Base-by-base conservation (phyloP, 64 coral and sea anemone genomes). In the Montipora capricornis region DNA sequence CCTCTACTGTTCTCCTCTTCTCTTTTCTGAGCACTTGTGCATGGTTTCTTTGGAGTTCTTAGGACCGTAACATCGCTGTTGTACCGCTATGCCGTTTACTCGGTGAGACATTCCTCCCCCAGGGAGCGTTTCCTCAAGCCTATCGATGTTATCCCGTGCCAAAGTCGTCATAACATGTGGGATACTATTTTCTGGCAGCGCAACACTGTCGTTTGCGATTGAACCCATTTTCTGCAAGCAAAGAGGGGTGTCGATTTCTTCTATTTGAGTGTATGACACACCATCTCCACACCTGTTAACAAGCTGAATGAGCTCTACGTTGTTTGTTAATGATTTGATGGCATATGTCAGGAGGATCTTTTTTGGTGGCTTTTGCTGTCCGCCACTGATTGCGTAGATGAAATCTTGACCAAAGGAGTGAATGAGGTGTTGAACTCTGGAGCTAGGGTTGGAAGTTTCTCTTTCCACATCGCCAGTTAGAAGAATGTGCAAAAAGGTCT, bases 321-420 rank as follows among this genome's bases (percentile, higher is more conserved):
- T 87, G 62, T 87, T 87, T 73, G 83, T 87, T n/a, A 87, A 66
- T 5, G 83, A 22, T 20, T 93, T 93, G 48, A 93, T 74, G 5
- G 91, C 91, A 44, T 77, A 87, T 19, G 91, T 81, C 6, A 93
- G 52, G 5, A 94, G 84, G 19, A 94, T 69, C 12, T 94, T 76
- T 77, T 89, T 94, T 10, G 92, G 84, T 3, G 92, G 60, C 49
- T 88, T 94, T 17, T 88, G 76, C 50, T 67, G 60, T 47, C 92
- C 92, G 9, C 85, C 49, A 46, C 44, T 89, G 5, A 76, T 78
- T 29, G 76, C 85, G n/a, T 26, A 89, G 52, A 88, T 75, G 5
- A 88, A 44, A 49, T 94, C 84, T 67, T 88, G 77, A 11, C 57
- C 92, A 88, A 88, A 94, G 22, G 84, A 93, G 47, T 80, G 19